Evolutionary conservation across 2,113 vertebrate genomes (phyloP), one percentile per base, ranked within the genome.

Genomic region (Grantiella picta): DNA sequence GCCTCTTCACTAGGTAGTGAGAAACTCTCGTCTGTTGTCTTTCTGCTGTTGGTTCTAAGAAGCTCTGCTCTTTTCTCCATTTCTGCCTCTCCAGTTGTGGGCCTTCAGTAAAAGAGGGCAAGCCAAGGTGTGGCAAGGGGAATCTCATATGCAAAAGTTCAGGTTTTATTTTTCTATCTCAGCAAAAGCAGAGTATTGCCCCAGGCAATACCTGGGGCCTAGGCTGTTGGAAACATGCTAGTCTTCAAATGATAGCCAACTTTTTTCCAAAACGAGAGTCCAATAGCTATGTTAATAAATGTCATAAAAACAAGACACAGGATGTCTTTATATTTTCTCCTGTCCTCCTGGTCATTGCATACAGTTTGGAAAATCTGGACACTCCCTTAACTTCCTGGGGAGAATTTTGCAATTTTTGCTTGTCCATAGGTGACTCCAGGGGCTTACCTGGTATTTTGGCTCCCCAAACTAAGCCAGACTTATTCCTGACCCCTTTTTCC

Each of bases 241-340:
- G 50, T 69, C 78, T 89, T 82, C 73, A 84, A 89, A 45, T 59
- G 40, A 45, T 50, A 82, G 81, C 86, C 69, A 91, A 40, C 78
- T 89, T 50, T n/a, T 69, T 96, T 91, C 84, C 59, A 63, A 69
- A 85, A 77, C 24, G 77, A 90, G 40, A 85, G 11, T 59, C 83
- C 82, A 90, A 24, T 70, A 86, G 13, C 78, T 87, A 8, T 68
- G 61, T 66, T 91, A 50, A 52, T 87, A 95, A 95, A 95, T 90
- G 87, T 75, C 69, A 64, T 75, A 75, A 94, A 92, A 93, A 92
- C 93, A 94, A 91, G 59, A 50, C 42, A 70, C 70, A 91, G 87
- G 59, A 90, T 89, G 70, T 72, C 36, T 89, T 94, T 90, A 80
- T 91, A 47, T 94, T 82, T 45, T 87, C 10, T 61, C 54, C 61